phyloP scores from a whole-genome alignment of 2,888 invertebrate species.

The Magallana nippona region DNA sequence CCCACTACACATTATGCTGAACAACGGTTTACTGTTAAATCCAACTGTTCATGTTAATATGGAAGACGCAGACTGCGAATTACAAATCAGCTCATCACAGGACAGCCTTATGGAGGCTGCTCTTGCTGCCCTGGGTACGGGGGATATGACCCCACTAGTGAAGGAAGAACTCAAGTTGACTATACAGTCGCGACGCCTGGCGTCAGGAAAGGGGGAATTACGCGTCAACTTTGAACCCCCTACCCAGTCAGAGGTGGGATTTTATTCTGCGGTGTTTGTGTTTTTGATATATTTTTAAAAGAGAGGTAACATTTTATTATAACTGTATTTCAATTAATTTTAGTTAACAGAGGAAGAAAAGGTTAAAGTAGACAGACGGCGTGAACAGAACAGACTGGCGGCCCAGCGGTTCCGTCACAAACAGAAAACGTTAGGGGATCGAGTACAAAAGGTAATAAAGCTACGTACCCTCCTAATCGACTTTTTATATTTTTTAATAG shows the following conservation, averaged over 20 bases:
- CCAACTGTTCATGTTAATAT: neutral
- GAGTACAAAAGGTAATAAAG: slow-evolving; percentile 31
- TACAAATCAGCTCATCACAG: neutral
- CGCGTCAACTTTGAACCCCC: slow-evolving; percentile 61
- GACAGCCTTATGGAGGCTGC: slow-evolving; percentile 41
- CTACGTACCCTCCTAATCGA: neutral
- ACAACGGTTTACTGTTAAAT: neutral
- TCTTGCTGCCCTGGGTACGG: slow-evolving; percentile 45
- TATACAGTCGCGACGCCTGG: slow-evolving; percentile 64
- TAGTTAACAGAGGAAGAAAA: slow-evolving; percentile 59
- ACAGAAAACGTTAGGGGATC: slow-evolving; percentile 11
- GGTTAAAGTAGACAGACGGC: slow-evolving; percentile 55
- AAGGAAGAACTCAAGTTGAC: slow-evolving; percentile 68
- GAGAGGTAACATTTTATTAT: too few species aligned
- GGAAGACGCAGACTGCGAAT: neutral
- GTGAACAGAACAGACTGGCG: slow-evolving; percentile 61
- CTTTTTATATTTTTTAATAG: too few species aligned
- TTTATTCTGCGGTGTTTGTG: neutral
- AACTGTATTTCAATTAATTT: neutral
- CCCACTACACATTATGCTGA: neutral
- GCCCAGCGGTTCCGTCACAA: slow-evolving; percentile 57
- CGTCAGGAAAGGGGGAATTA: slow-evolving; percentile 67
- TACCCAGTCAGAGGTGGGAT: slow-evolving; percentile 54
- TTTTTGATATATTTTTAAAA: too few species aligned
- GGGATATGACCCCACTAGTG: slow-evolving; percentile 53